phyloP scores from a whole-genome alignment of 2,113 vertebrate species.

The Drymodes brunneopygia region DNA sequence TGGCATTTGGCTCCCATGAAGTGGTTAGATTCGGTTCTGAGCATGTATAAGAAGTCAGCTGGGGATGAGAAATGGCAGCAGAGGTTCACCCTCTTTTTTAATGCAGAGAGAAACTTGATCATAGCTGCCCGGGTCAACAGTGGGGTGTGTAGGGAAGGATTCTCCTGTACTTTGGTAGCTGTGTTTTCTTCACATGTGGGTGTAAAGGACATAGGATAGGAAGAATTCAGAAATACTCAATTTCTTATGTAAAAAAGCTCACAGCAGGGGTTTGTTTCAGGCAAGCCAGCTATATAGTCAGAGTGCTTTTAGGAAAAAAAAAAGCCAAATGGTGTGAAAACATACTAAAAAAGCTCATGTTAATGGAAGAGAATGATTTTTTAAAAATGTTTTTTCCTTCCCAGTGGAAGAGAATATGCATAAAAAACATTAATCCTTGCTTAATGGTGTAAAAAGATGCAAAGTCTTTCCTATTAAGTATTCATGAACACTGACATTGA shows the following conservation, averaged over 20 bases:
- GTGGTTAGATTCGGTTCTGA: neutral
- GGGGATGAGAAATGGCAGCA: neutral
- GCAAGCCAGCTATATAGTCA: neutral
- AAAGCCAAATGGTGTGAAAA: neutral
- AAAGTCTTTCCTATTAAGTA: neutral
- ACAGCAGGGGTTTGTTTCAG: neutral
- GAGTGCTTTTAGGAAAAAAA: neutral
- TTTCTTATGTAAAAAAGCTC: neutral
- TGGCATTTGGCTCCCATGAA: neutral
- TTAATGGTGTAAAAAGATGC: conserved; percentile 24
- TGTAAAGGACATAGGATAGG: neutral
- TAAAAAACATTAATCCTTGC: neutral
- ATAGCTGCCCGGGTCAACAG: neutral
- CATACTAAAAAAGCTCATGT: neutral
- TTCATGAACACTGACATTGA: neutral
- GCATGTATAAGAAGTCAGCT: neutral
- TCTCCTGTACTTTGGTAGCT: neutral
- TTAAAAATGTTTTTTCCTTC: neutral
- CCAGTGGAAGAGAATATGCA: neutral
- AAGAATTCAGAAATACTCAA: neutral
- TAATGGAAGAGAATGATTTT: neutral
- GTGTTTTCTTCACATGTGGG: neutral
- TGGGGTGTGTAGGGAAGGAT: neutral
- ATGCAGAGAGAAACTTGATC: neutral
- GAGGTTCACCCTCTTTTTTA: neutral